Evolutionary conservation across 2,797 vertebrate species (phyloP), one percentile per base, ranked within the genome.

Genomic region (Molossus molossus): DNA sequence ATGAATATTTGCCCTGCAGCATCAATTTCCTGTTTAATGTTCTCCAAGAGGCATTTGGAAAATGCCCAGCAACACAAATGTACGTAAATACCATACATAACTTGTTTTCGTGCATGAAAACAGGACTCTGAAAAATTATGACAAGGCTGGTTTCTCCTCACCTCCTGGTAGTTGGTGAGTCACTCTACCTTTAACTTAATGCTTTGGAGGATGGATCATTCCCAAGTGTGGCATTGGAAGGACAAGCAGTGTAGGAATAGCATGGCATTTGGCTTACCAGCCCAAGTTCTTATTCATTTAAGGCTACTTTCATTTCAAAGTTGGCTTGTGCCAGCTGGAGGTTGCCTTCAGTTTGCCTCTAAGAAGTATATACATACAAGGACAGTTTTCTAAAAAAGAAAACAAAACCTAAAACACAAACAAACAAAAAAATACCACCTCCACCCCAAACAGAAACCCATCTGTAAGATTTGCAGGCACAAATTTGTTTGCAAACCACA

Each of bases 1-100:
- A 98, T 95, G 98, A 98, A 94, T 98, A 96, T 98, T 98, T 98
- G 98, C 98, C 98, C 98, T 53, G 96, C 98, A 98, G 98, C 98
- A 98, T 93, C 98, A 96, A 98, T 98, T 99, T 99, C 99, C 99
- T 99, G 98, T 97, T 97, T 97, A 96, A 97, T 97, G 76, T 97
- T 98, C 97, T 98, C 98, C 96, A 98, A 98, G 96, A 98, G 29
- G 96, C 97, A 98, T 97, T 98, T 98, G 98, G 96, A 97, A 98
- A 96, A 98, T 96, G 97, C 98, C 97, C 97, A 97, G 97, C 94
- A 97, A 94, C 96, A 82, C 98, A 98, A 98, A 97, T 97, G 97
- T 89, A 85, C 77, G 29, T 55, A 96, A 94, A 93, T 97, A 97
- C 97, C 96, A 96, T 95, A 81, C 96, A 97, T 97, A 98, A 93